Conservation (phyloP, 2,113 vertebrate genomes). For the Microcebus lehilahytsara region DNA sequence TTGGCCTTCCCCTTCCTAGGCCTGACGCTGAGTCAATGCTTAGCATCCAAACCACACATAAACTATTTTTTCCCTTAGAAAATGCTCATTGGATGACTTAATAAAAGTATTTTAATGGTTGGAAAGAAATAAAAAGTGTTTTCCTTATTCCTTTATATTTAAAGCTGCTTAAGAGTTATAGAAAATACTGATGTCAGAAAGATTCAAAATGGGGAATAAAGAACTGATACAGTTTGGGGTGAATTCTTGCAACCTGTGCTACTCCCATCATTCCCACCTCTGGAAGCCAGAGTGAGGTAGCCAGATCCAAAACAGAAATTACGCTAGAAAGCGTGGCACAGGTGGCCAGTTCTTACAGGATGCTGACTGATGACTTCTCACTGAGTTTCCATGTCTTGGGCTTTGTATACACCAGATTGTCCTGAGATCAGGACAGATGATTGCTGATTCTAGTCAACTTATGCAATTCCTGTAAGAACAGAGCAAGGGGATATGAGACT, state of each 20-base stretch:
- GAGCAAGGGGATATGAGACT: neutral
- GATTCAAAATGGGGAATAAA: neutral
- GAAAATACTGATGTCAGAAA: neutral
- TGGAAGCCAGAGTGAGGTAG: neutral
- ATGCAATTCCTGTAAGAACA: neutral
- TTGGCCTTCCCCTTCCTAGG: neutral
- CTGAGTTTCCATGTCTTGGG: neutral
- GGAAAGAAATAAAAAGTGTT: neutral
- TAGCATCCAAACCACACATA: conserved; percentile 51
- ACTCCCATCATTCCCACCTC: neutral
- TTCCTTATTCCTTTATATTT: conserved; percentile 33
- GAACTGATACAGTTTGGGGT: neutral
- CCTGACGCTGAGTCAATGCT: conserved; percentile 38
- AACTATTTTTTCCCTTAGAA: conserved; percentile 54
- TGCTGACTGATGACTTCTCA: neutral
- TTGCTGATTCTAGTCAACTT: neutral
- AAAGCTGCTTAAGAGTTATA: neutral
- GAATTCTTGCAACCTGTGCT: neutral
- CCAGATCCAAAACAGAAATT: neutral
- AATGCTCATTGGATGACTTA: conserved; percentile 56
- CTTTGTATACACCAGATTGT: neutral
- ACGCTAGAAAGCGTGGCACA: neutral
- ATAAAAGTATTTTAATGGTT: conserved; percentile 52
- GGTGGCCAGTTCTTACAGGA: neutral
- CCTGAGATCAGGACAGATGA: neutral